Evolutionary conservation across 2,113 vertebrate species (phyloP), one percentile per base, ranked within the genome.

Genomic region (Megaptera novaeangliae): DNA sequence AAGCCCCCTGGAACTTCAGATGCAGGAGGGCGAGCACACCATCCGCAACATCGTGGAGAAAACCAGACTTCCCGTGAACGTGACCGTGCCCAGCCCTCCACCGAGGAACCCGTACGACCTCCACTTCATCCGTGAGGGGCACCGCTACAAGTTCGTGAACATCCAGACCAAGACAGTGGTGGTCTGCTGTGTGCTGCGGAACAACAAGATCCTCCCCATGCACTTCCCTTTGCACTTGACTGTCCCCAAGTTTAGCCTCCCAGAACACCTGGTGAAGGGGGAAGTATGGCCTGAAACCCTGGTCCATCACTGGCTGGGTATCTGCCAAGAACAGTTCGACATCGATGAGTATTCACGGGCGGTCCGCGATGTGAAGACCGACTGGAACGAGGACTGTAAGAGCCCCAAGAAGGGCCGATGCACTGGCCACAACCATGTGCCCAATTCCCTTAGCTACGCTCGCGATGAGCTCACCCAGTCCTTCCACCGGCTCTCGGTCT

Each of bases 1-100:
- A 34, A 99, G 99, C 69, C 99, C 99, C 0, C 97, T 99, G 97
- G 99, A 99, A 97, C 99, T 99, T 41, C 99, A 99, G 98, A 99
- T 99, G 99, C 99, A 99, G 92, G 99, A 99, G 71, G 99, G 99
- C 0, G 99, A 99, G 88, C 99, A 99, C 98, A 99, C 99, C 0
- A 99, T 99, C 98, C 99, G 99, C 97, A 99, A 99, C 98, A 99
- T 99, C 2, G 99, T 99, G 74, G 99, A 99, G 95, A 99, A 99
- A 98, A 99, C 99, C 3, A 98, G 99, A 61, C 99, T 99, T 78
- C 99, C 99, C 0, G 99, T 99, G 49, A 99, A 99, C 0, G 99
- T 99, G 88, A 99, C 99, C 0, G 99, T 99, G 93, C 99, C 99
- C 0, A 99, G 99, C 88, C 99, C 99, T 1, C 99, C 99, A 0